Evolutionary conservation across 2,797 vertebrate genomes (phyloP).

Genomic region (Malurus splendens): DNA sequence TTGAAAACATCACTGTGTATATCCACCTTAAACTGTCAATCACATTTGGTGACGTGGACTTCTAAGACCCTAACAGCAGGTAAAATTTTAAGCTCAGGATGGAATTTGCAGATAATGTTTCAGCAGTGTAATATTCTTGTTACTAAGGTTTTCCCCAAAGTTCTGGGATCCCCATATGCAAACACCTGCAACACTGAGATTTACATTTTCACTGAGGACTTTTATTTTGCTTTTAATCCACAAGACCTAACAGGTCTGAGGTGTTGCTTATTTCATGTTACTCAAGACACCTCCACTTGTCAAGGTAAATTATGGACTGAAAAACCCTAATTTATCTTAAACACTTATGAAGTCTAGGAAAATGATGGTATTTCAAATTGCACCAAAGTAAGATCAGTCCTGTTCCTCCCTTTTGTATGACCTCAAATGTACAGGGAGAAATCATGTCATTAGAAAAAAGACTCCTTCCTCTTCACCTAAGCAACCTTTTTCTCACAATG

Average conservation of each 20-base stretch:
- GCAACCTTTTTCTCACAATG: background rate
- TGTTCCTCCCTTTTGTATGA: background rate
- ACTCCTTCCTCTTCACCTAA: background rate
- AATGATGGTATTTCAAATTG: background rate
- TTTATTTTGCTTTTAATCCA: background rate
- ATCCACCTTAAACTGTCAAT: background rate
- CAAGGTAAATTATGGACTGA: background rate
- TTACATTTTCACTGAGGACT: background rate
- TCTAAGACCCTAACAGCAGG: background rate
- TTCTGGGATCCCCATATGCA: background rate
- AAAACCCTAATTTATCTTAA: background rate
- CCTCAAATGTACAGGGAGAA: background rate
- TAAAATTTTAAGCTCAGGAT: background rate
- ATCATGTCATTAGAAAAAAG: background rate
- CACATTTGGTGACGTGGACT: background rate
- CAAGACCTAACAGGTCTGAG: background rate
- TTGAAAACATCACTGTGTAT: background rate
- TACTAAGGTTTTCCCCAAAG: background rate
- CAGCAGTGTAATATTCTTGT: background rate
- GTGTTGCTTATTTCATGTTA: background rate
- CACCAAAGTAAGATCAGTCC: background rate
- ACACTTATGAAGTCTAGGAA: background rate
- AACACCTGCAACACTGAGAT: background rate
- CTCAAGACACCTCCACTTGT: background rate
- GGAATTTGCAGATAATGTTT: background rate